These are phyloP conservation scores for Pomacea canaliculata DNA, from an alignment of 2,888 invertebrate species.

Conservation along the genomic window DNA sequence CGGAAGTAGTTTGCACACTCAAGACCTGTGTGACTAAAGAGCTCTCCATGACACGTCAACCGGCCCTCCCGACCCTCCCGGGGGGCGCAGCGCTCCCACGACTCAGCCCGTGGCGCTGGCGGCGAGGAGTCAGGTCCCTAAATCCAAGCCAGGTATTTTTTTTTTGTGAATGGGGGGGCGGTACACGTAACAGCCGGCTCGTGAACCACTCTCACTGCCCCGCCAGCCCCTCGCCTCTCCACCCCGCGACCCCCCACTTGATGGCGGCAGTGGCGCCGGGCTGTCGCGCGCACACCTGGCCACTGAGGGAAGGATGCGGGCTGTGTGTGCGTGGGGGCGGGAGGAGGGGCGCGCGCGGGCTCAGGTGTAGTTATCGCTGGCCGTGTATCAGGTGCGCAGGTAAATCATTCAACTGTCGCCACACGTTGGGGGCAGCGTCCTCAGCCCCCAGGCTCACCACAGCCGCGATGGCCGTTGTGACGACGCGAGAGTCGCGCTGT, in stretches of 20 bases:
- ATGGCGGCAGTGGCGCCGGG: constrained; percentile 13
- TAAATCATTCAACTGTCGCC: constrained; percentile 31
- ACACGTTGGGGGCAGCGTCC: background rate
- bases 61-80: too few species aligned
- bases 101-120: too few species aligned
- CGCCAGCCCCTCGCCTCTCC: background rate
- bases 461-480: too few species aligned
- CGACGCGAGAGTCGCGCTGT: too few species aligned
- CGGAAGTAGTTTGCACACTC: too few species aligned
- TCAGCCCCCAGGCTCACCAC: too few species aligned
- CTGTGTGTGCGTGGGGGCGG: background rate
- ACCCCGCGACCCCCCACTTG: background rate
- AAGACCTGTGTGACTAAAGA: too few species aligned
- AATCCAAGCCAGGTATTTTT: too few species aligned
- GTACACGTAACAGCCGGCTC: background rate
- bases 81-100: too few species aligned
- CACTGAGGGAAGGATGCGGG: background rate
- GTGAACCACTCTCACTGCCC: background rate
- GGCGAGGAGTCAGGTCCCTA: too few species aligned
- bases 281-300: constrained; percentile 11
- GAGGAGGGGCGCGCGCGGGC: constrained; percentile 10
- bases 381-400: constrained; percentile 19
- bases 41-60: too few species aligned
- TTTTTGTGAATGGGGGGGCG: background rate
- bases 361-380: constrained; percentile 29